Percentiles rank a stretch among this genome's conserved stretches.
Conservation (phyloP, 2,888 invertebrate species). For the Orthosia gracilis region DNA sequence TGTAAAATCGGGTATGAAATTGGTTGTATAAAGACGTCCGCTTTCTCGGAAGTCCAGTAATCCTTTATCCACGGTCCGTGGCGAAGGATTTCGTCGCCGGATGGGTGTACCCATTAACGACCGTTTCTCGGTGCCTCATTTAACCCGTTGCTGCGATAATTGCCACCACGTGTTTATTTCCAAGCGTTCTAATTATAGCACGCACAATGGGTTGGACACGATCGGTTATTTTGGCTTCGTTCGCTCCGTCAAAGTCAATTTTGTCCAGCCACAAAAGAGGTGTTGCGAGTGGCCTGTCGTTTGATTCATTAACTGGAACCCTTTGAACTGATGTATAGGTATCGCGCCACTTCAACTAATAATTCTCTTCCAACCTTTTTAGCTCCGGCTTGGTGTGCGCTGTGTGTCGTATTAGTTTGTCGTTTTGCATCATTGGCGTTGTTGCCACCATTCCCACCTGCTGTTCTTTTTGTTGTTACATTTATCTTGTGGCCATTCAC, state of each 20-base stretch:
- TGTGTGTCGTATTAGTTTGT: conserved; percentile 66
- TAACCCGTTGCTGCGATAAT: conserved; percentile 90
- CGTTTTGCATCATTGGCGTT: conserved; percentile 74
- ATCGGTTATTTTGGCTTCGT: conserved; percentile 88
- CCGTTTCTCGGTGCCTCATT: conserved; percentile 89
- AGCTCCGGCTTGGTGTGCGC: conserved; percentile 67
- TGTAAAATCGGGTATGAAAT: conserved; percentile 73
- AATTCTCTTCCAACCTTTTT: conserved; percentile 78
- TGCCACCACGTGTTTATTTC: conserved; percentile 91
- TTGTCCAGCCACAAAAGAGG: conserved; percentile 87
- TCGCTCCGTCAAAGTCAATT: conserved; percentile 89
- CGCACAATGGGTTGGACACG: conserved; percentile 90
- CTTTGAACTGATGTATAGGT: conserved; percentile 88
- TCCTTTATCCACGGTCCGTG: conserved; percentile 77
- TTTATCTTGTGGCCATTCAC: conserved; percentile 72
- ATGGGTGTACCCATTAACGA: conserved; percentile 89
- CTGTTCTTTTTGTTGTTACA: conserved; percentile 68
- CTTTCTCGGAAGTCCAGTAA: conserved; percentile 82
- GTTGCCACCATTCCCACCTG: conserved; percentile 68
- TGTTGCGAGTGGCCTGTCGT: conserved; percentile 88
- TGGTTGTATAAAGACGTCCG: conserved; percentile 74
- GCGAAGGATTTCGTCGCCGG: conserved; percentile 84
- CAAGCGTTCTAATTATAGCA: conserved; percentile 88
- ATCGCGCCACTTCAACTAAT: conserved; percentile 79
- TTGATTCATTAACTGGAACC: conserved; percentile 88